A percentile compares a stretch with the other conserved stretches of the same genome.
phyloP scores from a whole-genome alignment of 1,140 invertebrate genomes.

The Drosophila ohnishii region DNA sequence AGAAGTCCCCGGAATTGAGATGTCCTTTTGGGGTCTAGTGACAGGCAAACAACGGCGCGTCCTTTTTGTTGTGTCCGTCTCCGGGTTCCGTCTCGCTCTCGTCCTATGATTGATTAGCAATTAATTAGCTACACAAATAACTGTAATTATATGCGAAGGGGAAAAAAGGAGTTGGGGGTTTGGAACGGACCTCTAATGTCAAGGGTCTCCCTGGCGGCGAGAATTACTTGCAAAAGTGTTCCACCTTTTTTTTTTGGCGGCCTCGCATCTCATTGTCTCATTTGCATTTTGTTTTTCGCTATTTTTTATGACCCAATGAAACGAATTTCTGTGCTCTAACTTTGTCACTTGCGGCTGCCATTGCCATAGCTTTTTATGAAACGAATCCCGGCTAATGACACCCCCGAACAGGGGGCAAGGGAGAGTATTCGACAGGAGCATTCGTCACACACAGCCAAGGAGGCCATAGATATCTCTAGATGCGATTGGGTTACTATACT shows the following conservation, averaged over 20 bases:
- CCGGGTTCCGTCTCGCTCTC: constrained; percentile 34
- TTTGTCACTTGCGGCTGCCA: constrained; percentile 66
- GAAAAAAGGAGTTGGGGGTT: neutral
- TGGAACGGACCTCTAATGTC: constrained; percentile 42
- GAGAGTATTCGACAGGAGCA: constrained; percentile 10
- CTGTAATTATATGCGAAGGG: constrained; percentile 74
- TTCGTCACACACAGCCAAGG: constrained; percentile 67
- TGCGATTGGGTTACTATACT: constrained; percentile 13
- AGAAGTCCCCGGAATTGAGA: constrained; percentile 72
- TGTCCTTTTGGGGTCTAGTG: constrained; percentile 54
- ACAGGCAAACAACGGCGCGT: constrained; percentile 61
- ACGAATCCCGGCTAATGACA: constrained; percentile 71
- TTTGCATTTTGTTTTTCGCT: constrained; percentile 71
- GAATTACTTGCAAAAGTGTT: constrained; percentile 69
- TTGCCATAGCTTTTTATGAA: constrained; percentile 64
- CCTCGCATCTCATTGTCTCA: constrained; percentile 55
- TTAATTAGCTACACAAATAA: constrained; percentile 82
- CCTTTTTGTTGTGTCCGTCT: constrained; percentile 61
- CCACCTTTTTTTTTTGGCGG: constrained; percentile 64
- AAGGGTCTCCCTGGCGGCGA: constrained; percentile 40
- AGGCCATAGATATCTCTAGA: constrained; percentile 30
- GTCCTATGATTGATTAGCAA: constrained; percentile 80
- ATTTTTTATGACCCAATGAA: constrained; percentile 74
- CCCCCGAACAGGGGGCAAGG: constrained; percentile 39
- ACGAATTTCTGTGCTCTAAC: constrained; percentile 67